Percentiles rank a stretch among this genome's conserved stretches.
These are phyloP conservation scores for Aphis craccivora DNA, from an alignment of 1,140 invertebrate genomes.

Conservation along the genomic window DNA sequence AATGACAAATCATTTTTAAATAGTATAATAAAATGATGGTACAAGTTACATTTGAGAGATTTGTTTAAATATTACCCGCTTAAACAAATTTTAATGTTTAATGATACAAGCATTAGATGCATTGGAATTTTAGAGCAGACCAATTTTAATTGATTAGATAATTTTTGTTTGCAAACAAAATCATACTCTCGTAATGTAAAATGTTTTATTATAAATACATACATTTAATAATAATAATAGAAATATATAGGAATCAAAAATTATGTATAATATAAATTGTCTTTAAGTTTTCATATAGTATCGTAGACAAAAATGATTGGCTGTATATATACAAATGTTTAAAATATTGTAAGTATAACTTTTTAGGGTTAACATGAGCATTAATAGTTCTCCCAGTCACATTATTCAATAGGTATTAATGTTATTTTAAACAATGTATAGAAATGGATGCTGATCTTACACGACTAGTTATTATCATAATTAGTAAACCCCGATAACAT, in stretches of 20 bases:
- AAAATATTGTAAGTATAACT: not conserved
- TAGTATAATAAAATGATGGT: too few relatives aligned
- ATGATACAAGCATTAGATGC: not conserved
- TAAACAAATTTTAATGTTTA: not conserved
- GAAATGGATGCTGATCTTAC: not conserved
- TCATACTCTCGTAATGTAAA: not conserved
- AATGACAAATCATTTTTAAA: too few relatives aligned
- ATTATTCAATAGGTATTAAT: constrained; percentile 17
- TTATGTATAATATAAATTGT: constrained; percentile 37
- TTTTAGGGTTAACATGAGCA: not conserved
- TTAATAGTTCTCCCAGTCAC: not conserved
- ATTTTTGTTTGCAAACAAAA: not conserved
- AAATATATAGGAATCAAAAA: constrained; percentile 26
- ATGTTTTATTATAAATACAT: constrained; percentile 6
- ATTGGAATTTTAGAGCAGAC: not conserved
- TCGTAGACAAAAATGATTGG: not conserved
- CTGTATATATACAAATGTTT: not conserved
- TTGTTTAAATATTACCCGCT: not conserved
- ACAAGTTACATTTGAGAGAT: not conserved
- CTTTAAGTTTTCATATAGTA: not conserved
- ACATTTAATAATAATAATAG: constrained; percentile 29
- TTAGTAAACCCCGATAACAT: too few relatives aligned
- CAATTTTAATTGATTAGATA: not conserved
- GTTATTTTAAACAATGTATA: not conserved
- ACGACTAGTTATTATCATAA: not conserved